Percentiles rank a stretch among this genome's conserved stretches.
phyloP scores from a whole-genome alignment of 2,113 vertebrate species.

The Chlamydotis undulata region DNA sequence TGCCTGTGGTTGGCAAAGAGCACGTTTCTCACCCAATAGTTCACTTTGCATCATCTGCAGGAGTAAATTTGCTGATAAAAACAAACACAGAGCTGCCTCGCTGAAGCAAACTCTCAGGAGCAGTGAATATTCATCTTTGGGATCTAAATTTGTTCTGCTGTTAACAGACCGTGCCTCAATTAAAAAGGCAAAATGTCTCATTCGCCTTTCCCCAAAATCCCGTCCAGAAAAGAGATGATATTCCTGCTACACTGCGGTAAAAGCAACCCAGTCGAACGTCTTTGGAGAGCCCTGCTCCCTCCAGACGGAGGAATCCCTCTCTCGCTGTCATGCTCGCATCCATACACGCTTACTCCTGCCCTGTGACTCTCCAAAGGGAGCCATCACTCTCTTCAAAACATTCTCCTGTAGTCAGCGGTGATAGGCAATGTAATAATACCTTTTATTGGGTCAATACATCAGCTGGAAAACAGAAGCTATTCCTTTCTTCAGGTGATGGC shows the following conservation, averaged over 20 bases:
- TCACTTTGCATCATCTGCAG: neutral
- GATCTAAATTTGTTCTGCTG: neutral
- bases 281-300: neutral
- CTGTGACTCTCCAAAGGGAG: constrained; percentile 43
- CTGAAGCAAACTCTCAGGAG: neutral
- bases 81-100: neutral
- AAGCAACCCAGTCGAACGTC: neutral
- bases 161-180: no score
- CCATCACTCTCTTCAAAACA: constrained; percentile 52
- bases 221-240: neutral
- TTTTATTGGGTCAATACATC: constrained; percentile 75
- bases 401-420: constrained; percentile 47
- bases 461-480: constrained; percentile 70
- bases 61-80: neutral
- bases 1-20: neutral
- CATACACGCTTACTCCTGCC: neutral
- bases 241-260: neutral
- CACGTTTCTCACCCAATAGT: neutral
- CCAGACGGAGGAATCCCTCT: neutral
- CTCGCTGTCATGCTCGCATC: neutral
- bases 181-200: neutral
- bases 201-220: neutral
- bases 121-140: accelerated
- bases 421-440: constrained; percentile 65
- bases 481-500: constrained; percentile 36